These are phyloP conservation scores for Hypotaenidia okinawae DNA, from an alignment of 2,797 vertebrate species.

Conservation along the genomic window DNA sequence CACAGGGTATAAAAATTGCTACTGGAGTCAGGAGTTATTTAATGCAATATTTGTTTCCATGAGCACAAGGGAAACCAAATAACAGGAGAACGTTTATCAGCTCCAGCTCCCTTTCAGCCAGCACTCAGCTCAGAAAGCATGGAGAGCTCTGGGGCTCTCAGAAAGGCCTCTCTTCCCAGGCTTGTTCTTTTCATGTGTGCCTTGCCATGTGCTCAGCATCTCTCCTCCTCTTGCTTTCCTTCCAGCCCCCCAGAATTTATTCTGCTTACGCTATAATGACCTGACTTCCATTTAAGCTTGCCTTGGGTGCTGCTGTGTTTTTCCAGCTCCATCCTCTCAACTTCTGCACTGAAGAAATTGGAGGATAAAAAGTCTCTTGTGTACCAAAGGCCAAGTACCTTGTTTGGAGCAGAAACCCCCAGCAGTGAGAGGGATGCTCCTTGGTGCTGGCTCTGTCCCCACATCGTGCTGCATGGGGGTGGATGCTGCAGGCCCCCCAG, in stretches of 20 bases:
- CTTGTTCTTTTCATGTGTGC: neutral
- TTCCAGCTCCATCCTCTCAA: neutral
- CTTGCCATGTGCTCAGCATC: neutral
- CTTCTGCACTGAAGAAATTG: neutral
- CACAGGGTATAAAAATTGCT: neutral
- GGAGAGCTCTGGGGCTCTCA: neutral
- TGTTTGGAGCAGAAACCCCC: neutral
- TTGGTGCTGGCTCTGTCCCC: too few relatives aligned
- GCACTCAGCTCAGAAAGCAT: neutral
- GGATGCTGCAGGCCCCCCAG: neutral
- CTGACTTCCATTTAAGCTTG: neutral
- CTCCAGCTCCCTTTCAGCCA: neutral
- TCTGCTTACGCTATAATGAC: neutral
- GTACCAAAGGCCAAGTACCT: neutral
- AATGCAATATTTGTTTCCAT: neutral
- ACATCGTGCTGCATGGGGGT: neutral
- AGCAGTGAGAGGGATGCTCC: neutral
- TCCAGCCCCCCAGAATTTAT: neutral
- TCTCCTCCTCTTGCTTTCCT: neutral
- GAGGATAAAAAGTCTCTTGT: neutral
- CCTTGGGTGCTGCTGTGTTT: neutral
- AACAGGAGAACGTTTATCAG: neutral
- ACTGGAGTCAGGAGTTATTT: neutral
- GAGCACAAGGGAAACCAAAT: neutral
- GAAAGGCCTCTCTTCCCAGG: neutral